Base-by-base conservation (phyloP, 2,113 vertebrate genomes). In the Pycnonotus jocosus region DNA sequence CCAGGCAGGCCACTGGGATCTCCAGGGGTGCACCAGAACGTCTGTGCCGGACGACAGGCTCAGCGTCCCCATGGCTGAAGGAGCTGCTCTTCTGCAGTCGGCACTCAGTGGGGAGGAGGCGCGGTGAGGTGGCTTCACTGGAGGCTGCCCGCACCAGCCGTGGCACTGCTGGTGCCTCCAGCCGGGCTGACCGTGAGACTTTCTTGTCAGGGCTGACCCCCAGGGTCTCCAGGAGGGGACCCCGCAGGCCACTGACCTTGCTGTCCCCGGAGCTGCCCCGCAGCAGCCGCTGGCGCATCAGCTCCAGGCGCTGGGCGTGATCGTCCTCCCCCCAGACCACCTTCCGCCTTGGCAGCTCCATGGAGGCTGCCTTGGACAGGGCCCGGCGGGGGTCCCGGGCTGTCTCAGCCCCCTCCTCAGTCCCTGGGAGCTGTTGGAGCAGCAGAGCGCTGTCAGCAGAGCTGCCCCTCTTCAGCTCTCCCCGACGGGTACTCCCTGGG, bases 201-300 rank as follows among this genome's bases (percentile, higher is more conserved):
- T 98, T 98, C 86, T 98, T 98, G 47, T 99, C 98, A 3, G 96
- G 86, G 20, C 98, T 95, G 61, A 98, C 97, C 7, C 98, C 99
- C 62, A 99, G 96, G 22, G 98, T 99, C 97, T 99, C 99, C 94
- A 99, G 94, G 53, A 99, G 97, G 31, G 99, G 99, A 9, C 99
- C 99, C 69, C 99, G 97, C 38, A 99, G 97, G 81, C 99, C 99
- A 8, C 99, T 99, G 98, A 99, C 98, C 92, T 99, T 99, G 87
- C 98, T 98, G 14, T 99, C 99, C 56, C 98, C 98, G 1, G 98
- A 97, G 50, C 98, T 97, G 6, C 99, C 99, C 70, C 99, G 97
- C 44, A 99, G 98, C 78, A 99, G 97, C 74, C 99, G 95, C 94
- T 99, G 99, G 81, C 99, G 98, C 98, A 99, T 99, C 60, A 99